A percentile compares a stretch with the other conserved stretches of the same genome.
Conservation (phyloP, 1,140 invertebrate species). For the Ceratina japonica region DNA sequence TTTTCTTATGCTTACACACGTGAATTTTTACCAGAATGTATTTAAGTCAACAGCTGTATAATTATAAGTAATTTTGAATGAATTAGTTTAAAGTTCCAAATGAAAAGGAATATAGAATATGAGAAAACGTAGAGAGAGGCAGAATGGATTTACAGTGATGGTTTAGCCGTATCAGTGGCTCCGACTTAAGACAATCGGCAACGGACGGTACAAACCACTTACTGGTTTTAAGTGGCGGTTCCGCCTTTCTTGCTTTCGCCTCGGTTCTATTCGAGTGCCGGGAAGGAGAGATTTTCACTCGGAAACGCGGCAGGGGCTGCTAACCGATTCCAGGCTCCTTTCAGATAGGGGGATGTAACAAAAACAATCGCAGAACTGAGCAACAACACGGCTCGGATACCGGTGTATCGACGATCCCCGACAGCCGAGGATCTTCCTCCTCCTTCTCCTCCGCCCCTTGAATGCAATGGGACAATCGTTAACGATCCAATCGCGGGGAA, state of each 20-base stretch:
- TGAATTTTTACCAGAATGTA: no score
- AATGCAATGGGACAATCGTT: slow-evolving; percentile 4
- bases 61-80: no score
- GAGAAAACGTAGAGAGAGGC: background rate
- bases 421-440: slow-evolving; percentile 6
- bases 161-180: slow-evolving; percentile 34
- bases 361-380: slow-evolving; percentile 45
- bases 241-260: slow-evolving; percentile 38
- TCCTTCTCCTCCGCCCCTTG: background rate
- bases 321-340: slow-evolving; percentile 25
- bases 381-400: slow-evolving; percentile 3
- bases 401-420: slow-evolving; percentile 17
- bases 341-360: slow-evolving; percentile 31
- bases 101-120: background rate
- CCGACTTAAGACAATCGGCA: slow-evolving; percentile 53
- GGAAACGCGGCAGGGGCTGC: slow-evolving; percentile 29
- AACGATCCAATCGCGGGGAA: slow-evolving; percentile 2
- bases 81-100: background rate
- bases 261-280: slow-evolving; percentile 7
- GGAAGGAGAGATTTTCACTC: slow-evolving; percentile 26
- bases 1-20: no score
- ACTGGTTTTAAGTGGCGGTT: slow-evolving; percentile 60
- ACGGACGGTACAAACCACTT: slow-evolving; percentile 63
- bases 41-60: no score
- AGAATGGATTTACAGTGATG: slow-evolving; percentile 23